These are phyloP conservation scores for Parazoanthus atlanticus DNA, from an alignment of 92 coral and sea anemone genomes.

Conservation along the genomic window DNA sequence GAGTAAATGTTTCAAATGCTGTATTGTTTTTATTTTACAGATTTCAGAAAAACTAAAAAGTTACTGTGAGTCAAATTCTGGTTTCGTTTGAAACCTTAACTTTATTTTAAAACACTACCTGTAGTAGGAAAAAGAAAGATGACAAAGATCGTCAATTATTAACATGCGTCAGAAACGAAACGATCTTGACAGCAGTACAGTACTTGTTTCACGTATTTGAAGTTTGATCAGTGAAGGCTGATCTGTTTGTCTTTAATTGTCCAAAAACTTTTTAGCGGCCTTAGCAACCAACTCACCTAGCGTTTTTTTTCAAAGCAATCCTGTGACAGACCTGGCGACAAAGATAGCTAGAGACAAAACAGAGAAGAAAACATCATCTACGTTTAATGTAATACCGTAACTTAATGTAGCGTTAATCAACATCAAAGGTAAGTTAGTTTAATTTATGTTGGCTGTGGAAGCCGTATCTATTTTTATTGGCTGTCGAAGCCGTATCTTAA, in stretches of 20 bases:
- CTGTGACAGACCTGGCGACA: neutral
- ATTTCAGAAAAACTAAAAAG: no score
- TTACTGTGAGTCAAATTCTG: no score
- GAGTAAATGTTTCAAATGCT: no score
- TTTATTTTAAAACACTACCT: no score
- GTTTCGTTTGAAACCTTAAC: no score
- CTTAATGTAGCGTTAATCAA: neutral
- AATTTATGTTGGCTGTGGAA: neutral
- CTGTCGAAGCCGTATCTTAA: no score
- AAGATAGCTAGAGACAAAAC: no score
- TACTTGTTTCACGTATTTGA: neutral
- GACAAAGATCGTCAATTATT: no score
- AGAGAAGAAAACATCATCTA: conserved; percentile 4
- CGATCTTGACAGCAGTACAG: neutral
- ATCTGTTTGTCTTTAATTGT: neutral
- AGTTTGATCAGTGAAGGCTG: neutral
- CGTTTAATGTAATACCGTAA: conserved; percentile 1
- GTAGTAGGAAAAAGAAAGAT: no score
- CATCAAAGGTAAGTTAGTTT: conserved; percentile 9
- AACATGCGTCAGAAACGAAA: neutral
- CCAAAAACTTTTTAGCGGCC: no score
- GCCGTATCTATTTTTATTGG: no score
- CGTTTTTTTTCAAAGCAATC: neutral
- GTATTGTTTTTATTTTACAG: no score
- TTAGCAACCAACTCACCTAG: neutral